Evolutionary conservation across 2,888 invertebrate species (phyloP).

Genomic region (Patella caerulea): DNA sequence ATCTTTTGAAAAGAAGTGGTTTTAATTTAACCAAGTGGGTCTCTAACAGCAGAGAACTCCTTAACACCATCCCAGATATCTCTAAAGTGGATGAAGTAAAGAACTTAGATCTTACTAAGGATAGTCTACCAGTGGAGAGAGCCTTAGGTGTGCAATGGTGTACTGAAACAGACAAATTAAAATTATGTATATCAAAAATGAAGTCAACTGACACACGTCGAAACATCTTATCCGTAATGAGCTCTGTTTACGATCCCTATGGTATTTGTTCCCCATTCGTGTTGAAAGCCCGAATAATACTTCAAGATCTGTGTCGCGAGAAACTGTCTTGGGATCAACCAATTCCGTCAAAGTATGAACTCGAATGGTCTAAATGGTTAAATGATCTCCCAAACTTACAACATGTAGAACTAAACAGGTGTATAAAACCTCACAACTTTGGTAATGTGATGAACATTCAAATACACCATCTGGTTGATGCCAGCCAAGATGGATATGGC

Average conservation of each 20-base stretch:
- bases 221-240: conserved; percentile 10
- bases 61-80: conserved; percentile 19
- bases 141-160: conserved; percentile 27
- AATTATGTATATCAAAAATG: not conserved
- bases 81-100: conserved; percentile 12
- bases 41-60: conserved; percentile 18
- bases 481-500: not conserved
- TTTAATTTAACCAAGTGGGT: conserved; percentile 28
- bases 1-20: conserved; percentile 17
- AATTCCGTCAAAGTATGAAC: not conserved
- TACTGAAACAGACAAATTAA: conserved; percentile 10
- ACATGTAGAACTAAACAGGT: not conserved
- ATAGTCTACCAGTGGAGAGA: conserved; percentile 18
- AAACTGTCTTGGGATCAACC: not conserved
- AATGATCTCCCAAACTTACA: not conserved
- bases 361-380: not conserved
- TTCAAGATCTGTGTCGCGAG: not conserved
- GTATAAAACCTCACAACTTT: not conserved
- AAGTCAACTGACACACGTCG: not conserved
- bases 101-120: conserved; percentile 14
- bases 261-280: not conserved
- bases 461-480: not conserved
- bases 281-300: not conserved
- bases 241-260: conserved; percentile 2
- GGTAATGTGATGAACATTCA: not conserved